phyloP scores from a whole-genome alignment of 2,113 vertebrate species.

The Callopanchax toddi region DNA sequence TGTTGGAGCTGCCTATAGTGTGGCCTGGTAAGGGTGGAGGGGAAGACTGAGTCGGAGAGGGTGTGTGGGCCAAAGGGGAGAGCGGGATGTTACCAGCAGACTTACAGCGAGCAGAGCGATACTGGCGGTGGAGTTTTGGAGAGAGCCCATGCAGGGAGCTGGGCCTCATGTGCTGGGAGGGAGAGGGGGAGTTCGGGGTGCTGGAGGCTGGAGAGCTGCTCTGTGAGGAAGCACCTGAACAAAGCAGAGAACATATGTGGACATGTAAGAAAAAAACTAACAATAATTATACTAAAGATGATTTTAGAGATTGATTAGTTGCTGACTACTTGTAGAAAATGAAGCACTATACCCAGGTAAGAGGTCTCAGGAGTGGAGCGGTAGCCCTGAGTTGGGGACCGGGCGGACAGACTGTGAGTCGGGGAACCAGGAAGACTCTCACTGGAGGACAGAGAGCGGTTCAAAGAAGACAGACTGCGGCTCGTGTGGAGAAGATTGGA shows the following conservation, averaged over 20 bases:
- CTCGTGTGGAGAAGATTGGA: constrained; percentile 92
- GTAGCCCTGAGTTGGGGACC: constrained; percentile 90
- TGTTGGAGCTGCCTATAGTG: constrained; percentile 89
- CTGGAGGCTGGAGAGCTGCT: constrained; percentile 92
- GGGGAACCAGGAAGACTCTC: constrained; percentile 93
- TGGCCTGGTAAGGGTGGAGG: constrained; percentile 86
- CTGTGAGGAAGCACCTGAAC: constrained; percentile 87
- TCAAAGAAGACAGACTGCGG: constrained; percentile 89
- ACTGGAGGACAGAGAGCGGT: constrained; percentile 91
- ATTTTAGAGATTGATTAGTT: neutral
- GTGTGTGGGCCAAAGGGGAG: constrained; percentile 90
- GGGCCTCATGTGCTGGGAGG: constrained; percentile 90
- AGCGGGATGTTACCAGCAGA: constrained; percentile 93
- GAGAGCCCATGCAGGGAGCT: constrained; percentile 92
- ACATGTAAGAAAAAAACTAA: neutral
- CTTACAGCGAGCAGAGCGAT: constrained; percentile 92
- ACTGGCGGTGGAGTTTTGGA: constrained; percentile 92
- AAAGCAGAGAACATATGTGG: constrained; percentile 15
- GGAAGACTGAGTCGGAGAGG: constrained; percentile 90
- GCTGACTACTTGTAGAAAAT: neutral
- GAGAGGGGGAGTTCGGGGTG: constrained; percentile 91
- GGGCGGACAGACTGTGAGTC: constrained; percentile 87
- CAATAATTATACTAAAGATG: neutral
- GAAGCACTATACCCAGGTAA: constrained; percentile 76
- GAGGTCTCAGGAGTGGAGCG: constrained; percentile 88